Base-by-base conservation (phyloP, 2,888 invertebrate species). In the Stegophylla sp. region DNA sequence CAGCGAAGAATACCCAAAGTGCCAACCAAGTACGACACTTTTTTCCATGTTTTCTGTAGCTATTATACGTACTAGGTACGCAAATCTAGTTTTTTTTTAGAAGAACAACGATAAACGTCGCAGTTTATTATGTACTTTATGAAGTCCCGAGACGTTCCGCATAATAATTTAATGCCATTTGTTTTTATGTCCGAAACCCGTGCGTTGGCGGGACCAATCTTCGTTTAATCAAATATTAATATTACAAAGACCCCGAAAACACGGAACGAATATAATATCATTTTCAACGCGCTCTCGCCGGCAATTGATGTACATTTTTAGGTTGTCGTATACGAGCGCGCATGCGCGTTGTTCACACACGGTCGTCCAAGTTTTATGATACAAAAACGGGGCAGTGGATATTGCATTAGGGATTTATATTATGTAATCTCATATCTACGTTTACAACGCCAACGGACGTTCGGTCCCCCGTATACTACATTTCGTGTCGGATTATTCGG, bases 171-270 rank as follows among this genome's bases (percentile, higher is more conserved):
- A 13, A 28, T 5, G 10, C 28, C 12, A 3, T 69, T 51, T 48
- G 1, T n/a, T 69, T n/a, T 69, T 28, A 51, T 69, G n/a, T 28
- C 13, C 48, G 10, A 51, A 51, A 17, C 7, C 12, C 5, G n/a
- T n/a, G 69, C 13, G n/a, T n/a, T n/a, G n/a, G n/a, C 5, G 69
- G n/a, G 51, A 20, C 28, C 28, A 48, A 69, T 69, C 13, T 69
- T 34, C 51, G n/a, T 51, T 51, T 69, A 69, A 69, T 69, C 48
- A 51, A 69, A 69, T 69, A 69, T 69, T 69, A 69, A 69, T 69
- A 69, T 28, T 28, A 12, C 28, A 20, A 2, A 17, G 28, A n/a
- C 7, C n/a, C 28, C 28, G 5, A 69, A 28, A 48, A 20, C 51
- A 13, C 51, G n/a, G n/a, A n/a, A 20, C 10, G 20, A 13, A 20